Conservation (phyloP, 2,797 vertebrate species). For the Amniataba percoides region DNA sequence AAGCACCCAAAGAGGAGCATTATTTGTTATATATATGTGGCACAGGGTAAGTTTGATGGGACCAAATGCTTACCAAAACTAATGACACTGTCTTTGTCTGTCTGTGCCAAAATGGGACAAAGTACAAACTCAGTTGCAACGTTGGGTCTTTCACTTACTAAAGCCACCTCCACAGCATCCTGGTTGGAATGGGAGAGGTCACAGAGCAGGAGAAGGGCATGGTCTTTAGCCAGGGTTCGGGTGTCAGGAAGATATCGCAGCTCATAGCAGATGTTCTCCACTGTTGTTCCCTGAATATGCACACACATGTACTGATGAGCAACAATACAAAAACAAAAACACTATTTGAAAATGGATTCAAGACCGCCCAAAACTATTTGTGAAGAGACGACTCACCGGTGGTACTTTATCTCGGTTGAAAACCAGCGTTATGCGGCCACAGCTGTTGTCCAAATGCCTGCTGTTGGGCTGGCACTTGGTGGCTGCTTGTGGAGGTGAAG, state of each 20-base stretch:
- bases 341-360: background rate
- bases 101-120: accelerated
- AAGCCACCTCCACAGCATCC: conserved; percentile 93
- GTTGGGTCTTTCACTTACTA: conserved; percentile 87
- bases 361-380: accelerated
- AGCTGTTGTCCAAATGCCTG: conserved; percentile 93
- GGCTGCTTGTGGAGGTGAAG: conserved; percentile 71
- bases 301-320: conserved; percentile 9
- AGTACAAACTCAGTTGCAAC: background rate
- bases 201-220: conserved; percentile 90
- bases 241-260: conserved; percentile 92
- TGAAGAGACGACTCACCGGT: conserved; percentile 82
- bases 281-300: conserved; percentile 91
- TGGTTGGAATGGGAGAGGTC: conserved; percentile 89
- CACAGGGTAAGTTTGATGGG: background rate
- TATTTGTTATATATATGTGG: background rate
- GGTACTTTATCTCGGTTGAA: conserved; percentile 94
- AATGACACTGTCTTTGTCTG: background rate
- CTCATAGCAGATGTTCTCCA: conserved; percentile 94
- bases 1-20: conserved; percentile 2
- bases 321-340: background rate
- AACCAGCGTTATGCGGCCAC: conserved; percentile 92
- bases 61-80: background rate
- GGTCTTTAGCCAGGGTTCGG: conserved; percentile 88
- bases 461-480: conserved; percentile 93